Conservation (phyloP, 2,888 invertebrate species). For the Lysandra bellargus region DNA sequence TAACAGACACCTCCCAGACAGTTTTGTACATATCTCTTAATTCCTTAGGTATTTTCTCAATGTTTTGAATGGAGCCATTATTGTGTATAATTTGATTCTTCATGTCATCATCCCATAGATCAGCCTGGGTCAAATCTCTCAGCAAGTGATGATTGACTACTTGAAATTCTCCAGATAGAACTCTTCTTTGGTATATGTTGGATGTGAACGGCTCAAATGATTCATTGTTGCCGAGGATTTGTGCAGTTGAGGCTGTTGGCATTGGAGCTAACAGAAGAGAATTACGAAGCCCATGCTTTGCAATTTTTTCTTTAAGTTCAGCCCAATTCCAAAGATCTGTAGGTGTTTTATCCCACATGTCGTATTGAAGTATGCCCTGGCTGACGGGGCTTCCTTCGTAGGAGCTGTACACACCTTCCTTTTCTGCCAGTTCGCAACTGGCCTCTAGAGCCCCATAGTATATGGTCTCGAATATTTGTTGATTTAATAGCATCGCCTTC, state of each 20-base stretch:
- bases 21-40: slow-evolving; percentile 95
- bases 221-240: slow-evolving; percentile 99
- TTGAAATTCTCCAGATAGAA: slow-evolving; percentile 97
- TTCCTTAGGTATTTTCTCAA: slow-evolving; percentile 90
- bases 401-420: slow-evolving; percentile 92
- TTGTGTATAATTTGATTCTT: slow-evolving; percentile 95
- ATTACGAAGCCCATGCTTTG: slow-evolving; percentile 94
- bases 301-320: slow-evolving; percentile 89
- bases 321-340: slow-evolving; percentile 95
- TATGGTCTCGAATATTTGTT: slow-evolving; percentile 98
- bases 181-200: slow-evolving; percentile 96
- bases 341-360: slow-evolving; percentile 97
- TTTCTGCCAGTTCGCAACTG: slow-evolving; percentile 95
- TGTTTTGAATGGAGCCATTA: slow-evolving; percentile 95
- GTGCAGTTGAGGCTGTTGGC: slow-evolving; percentile 99
- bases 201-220: slow-evolving; percentile 99
- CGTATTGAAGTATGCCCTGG: slow-evolving; percentile 96
- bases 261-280: slow-evolving; percentile 97
- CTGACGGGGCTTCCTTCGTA: slow-evolving; percentile 96
- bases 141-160: slow-evolving; percentile 98
- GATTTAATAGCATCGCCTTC: slow-evolving; percentile 91
- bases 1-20: slow-evolving; percentile 98
- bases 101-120: slow-evolving; percentile 97
- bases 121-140: slow-evolving; percentile 93
- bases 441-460: slow-evolving; percentile 98